Evolutionary conservation across 1,140 invertebrate species (phyloP), one percentile per base, ranked within the genome.

Genomic region (Parapsyche elsis): DNA sequence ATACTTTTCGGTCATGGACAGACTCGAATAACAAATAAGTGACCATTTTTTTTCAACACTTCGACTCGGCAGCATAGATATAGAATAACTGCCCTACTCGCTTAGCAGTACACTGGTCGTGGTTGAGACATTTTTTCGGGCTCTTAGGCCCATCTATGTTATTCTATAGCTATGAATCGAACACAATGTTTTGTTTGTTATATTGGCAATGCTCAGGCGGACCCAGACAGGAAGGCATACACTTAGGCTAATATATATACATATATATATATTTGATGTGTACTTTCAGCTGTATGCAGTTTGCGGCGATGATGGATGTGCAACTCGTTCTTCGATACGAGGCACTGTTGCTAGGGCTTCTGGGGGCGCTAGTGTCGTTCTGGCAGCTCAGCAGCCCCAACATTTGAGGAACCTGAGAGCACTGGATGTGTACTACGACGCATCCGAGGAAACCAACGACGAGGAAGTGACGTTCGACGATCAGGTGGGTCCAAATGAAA

Each of bases 211-310:
- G n/a, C n/a, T n/a, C n/a, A n/a, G n/a, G n/a, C n/a, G n/a, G n/a
- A n/a, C n/a, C n/a, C n/a, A n/a, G n/a, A n/a, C n/a, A n/a, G n/a
- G n/a, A n/a, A n/a, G n/a, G n/a, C n/a, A n/a, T n/a, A n/a, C n/a
- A n/a, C n/a, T n/a, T n/a, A n/a, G n/a, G n/a, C n/a, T n/a, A 38
- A 4, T 53, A 5, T 53, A 53, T 12, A 53, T 53, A 53, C 16
- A 53, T 53, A 53, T 53, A 53, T 53, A 53, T 53, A 53, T 53
- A n/a, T 78, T 78, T 14, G 9, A 16, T 82, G n/a, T n/a, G n/a
- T n/a, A n/a, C n/a, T n/a, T 79, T 26, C 80, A 86, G 86, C 76
- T 87, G 24, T 86, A 86, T 77, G 81, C 86, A 57, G 81, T 87
- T 19, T 87, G 85, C 86, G 76, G 84, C 85, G 24, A 23, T 10